Evolutionary conservation across 2,888 invertebrate species (phyloP).

Genomic region (Frankliniella intonsa): DNA sequence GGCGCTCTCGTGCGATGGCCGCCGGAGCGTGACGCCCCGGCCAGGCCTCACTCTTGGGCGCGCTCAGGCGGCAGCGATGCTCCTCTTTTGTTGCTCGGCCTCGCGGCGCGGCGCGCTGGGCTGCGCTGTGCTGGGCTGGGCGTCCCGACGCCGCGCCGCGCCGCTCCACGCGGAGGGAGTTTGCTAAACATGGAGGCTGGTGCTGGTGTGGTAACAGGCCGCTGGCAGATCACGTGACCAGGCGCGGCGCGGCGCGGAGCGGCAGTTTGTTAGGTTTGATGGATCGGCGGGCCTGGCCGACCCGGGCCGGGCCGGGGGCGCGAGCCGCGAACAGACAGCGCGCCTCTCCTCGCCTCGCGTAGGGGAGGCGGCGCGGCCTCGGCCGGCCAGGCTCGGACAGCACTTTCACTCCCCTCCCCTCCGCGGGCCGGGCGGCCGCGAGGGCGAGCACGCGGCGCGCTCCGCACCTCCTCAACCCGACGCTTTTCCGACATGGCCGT

Average conservation of each 20-base stretch:
- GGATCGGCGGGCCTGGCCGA: slow-evolving; percentile 1
- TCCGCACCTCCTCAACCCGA: not conserved
- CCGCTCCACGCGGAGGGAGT: not conserved
- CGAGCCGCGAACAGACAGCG: not conserved
- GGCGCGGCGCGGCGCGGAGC: not conserved
- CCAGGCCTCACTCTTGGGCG: no score
- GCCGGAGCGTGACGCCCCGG: not conserved
- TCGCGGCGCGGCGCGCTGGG: not conserved
- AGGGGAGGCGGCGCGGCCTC: no score
- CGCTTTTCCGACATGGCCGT: not conserved
- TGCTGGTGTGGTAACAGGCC: not conserved
- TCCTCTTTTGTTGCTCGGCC: no score
- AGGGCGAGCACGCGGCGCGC: not conserved
- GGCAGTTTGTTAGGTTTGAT: slow-evolving; percentile 3
- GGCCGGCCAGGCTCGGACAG: no score
- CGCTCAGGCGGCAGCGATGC: not conserved
- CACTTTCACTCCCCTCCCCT: no score
- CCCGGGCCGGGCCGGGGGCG: not conserved
- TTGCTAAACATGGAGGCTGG: slow-evolving; percentile 8
- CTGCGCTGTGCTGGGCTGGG: not conserved
- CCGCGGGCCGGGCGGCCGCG: not conserved
- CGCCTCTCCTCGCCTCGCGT: no score
- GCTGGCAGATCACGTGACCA: not conserved
- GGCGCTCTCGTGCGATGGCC: not conserved
- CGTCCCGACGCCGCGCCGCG: not conserved